These are phyloP conservation scores for Eumeta japonica DNA, from an alignment of 1,140 invertebrate species.

Conservation along the genomic window DNA sequence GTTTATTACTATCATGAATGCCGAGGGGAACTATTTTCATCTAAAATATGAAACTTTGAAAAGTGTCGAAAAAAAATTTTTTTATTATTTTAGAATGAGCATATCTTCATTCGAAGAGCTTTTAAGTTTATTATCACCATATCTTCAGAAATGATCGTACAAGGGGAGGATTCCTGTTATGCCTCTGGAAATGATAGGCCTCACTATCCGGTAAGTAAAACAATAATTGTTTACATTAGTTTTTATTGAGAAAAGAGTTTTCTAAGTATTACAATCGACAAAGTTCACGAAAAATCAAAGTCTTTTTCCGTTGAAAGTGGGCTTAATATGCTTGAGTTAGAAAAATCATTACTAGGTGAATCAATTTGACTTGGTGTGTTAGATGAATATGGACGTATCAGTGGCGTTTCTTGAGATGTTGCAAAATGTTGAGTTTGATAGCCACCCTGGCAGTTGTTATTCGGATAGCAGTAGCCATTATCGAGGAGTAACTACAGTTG, in stretches of 20 bases:
- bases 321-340: slow-evolving; percentile 16
- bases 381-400: slow-evolving; percentile 16
- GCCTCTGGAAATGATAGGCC: slow-evolving; percentile 13
- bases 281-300: slow-evolving; percentile 18
- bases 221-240: slow-evolving; percentile 15
- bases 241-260: slow-evolving; percentile 13
- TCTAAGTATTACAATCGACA: slow-evolving; percentile 11
- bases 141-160: slow-evolving; percentile 20
- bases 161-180: slow-evolving; percentile 19
- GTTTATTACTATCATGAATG: slow-evolving; percentile 21
- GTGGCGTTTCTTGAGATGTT: slow-evolving; percentile 16
- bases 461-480: slow-evolving; percentile 13
- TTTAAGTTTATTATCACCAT: slow-evolving; percentile 20
- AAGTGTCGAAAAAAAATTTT: slow-evolving; percentile 18
- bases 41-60: slow-evolving; percentile 20
- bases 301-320: slow-evolving; percentile 17
- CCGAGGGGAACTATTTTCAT: slow-evolving; percentile 19
- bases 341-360: slow-evolving; percentile 17
- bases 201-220: slow-evolving; percentile 21
- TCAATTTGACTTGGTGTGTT: slow-evolving; percentile 20
- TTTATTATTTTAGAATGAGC: slow-evolving; percentile 22
- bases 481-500: slow-evolving; percentile 12
- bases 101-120: slow-evolving; percentile 23
- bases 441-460: slow-evolving; percentile 15
- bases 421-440: slow-evolving; percentile 19